Evolutionary conservation across 2,113 vertebrate species (phyloP), one percentile per base, ranked within the genome.

Genomic region (Amia ocellicauda): DNA sequence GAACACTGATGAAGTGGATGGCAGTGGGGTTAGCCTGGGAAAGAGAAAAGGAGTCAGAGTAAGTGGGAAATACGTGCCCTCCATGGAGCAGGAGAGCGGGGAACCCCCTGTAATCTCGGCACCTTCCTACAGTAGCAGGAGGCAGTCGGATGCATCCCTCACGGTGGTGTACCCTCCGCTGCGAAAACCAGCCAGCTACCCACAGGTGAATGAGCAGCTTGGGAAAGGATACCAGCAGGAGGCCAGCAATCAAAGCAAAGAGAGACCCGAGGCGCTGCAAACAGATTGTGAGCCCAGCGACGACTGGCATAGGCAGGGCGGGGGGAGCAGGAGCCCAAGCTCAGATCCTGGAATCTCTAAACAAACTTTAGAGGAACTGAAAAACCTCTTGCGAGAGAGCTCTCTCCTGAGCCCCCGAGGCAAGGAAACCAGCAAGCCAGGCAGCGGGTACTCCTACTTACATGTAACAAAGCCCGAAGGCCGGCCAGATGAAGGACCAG

Each of bases 1-100:
- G 75, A 80, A 83, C 67, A 80, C 58, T 73, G 91, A 92, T 74
- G 88, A 94, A 69, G 75, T 83, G 27, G 93, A 95, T 76, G 90
- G 89, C 63, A 85, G 78, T 66, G 74, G 70, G 71, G 77, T 89
- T 82, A 91, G 88, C 74, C 62, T 88, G 68, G 80, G 70, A 77
- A 85, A 71, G 74, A 88, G 78, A 74, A 92, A 90, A 63, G 87
- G 78, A 57, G 84, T 89, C 60, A 88, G 81, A 78, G 71, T 78
- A 64, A 84, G 67, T 47, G 82, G 82, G 22, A 85, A 75, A 50
- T 62, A 67, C 7, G 4, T 47, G 22, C 59, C 69, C 28, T 68
- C 83, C 28, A 63, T 78, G 72, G 86, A 88, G 66, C 77, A 76
- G 80, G 83, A 81, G 57, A 82, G 84, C 69, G 78, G 68, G 60